These are phyloP conservation scores for Neopipo cinnamomea DNA, from an alignment of 2,113 vertebrate genomes.

Conservation along the genomic window DNA sequence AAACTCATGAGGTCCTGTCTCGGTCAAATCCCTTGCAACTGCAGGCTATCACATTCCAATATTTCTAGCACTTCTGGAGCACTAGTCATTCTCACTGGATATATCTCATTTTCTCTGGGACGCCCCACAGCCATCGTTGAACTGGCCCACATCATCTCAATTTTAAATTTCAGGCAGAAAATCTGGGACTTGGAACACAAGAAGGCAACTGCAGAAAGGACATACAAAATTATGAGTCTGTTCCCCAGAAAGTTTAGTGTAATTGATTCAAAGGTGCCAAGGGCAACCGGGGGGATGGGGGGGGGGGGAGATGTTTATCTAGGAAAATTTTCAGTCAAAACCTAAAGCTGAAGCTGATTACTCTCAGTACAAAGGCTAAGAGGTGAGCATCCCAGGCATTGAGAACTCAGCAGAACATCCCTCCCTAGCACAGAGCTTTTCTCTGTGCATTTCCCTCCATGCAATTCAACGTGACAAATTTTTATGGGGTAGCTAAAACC, in stretches of 20 bases:
- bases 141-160: not conserved
- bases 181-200: not conserved
- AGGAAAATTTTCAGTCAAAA: not conserved
- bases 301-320: not conserved
- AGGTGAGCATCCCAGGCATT: not conserved
- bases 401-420: not conserved
- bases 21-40: not conserved
- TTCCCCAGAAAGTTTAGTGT: not conserved
- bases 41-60: not conserved
- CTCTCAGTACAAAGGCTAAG: not conserved
- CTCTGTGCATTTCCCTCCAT: not conserved
- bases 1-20: not conserved
- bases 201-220: not conserved
- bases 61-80: not conserved
- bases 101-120: not conserved
- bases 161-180: not conserved
- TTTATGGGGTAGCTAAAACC: not conserved
- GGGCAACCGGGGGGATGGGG: rapidly evolving
- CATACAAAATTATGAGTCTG: not conserved
- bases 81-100: not conserved
- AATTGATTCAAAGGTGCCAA: not conserved
- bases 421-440: not conserved
- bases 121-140: not conserved
- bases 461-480: not conserved
- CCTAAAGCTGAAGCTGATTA: not conserved